Conservation (phyloP, 2,888 invertebrate species). For the Mechanitis messenoides region DNA sequence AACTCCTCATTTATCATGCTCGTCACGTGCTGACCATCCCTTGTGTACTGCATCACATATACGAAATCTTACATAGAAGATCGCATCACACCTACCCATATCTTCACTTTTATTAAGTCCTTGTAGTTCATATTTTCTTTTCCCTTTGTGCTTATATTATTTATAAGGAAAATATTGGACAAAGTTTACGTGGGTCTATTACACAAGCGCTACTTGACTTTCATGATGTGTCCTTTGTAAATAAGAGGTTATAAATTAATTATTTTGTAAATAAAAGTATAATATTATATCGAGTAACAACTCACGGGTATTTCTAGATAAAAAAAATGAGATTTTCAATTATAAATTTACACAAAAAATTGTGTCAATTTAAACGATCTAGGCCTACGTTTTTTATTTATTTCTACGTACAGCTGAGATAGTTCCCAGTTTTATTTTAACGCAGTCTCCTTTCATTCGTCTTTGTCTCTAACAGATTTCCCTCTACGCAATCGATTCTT, state of each 20-base stretch:
- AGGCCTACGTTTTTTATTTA: too few species aligned
- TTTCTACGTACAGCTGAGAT: neutral
- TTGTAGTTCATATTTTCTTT: constrained; percentile 28
- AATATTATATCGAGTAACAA: neutral
- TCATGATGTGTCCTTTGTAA: constrained; percentile 16
- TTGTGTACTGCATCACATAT: constrained; percentile 62
- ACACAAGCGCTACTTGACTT: constrained; percentile 18
- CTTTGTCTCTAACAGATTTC: constrained; percentile 34
- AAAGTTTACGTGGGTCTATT: constrained; percentile 25
- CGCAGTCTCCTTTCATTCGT: constrained; percentile 31
- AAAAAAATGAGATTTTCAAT: too few species aligned
- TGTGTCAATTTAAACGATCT: too few species aligned
- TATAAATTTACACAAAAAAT: too few species aligned
- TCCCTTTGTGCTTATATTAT: constrained; percentile 23
- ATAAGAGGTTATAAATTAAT: constrained; percentile 9
- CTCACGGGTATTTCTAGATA: neutral
- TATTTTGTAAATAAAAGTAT: neutral
- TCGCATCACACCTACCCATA: constrained; percentile 32
- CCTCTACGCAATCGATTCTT: constrained; percentile 31
- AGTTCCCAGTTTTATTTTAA: constrained; percentile 1
- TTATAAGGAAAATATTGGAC: constrained; percentile 26
- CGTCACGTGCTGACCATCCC: constrained; percentile 75
- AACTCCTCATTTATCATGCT: constrained; percentile 73
- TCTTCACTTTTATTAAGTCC: constrained; percentile 34
- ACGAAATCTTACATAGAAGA: constrained; percentile 39